Base-by-base conservation (phyloP, 2,888 invertebrate genomes). In the Ganaspis brasiliensis region DNA sequence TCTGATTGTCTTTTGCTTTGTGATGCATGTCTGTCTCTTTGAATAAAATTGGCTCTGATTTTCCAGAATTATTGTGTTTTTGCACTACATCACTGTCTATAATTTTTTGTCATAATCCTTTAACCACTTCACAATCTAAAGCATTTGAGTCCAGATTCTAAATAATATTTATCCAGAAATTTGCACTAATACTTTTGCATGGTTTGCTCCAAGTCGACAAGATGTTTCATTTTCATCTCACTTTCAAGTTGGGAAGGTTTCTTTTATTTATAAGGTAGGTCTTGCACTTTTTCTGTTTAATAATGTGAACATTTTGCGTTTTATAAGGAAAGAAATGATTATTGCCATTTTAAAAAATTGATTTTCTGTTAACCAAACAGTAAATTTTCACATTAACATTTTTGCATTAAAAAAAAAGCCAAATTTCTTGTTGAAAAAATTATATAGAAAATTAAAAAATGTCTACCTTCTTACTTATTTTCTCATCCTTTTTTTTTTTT, bases 201-300 rank as follows among this genome's bases (percentile, higher is more conserved):
- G 88, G 84, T 87, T 86, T 85, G 86, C 83, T 83, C 79, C 87
- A 87, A 89, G 88, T 84, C 88, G 85, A 82, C 88, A 83, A 88
- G 89, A 87, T 84, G 87, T 88, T 88, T 87, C 88, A 86, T 82
- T 85, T n/a, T 88, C 86, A 89, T 85, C 88, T 88, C 87, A 85
- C 88, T 87, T 86, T 86, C 89, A 89, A 87, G 88, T 88, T 89
- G 81, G 89, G 86, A 81, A 87, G 85, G 79, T 86, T 82, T 83
- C 86, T 83, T 85, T 85, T 86, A 84, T 82, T 84, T 81, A 79
- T 81, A 87, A 89, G 89, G 89, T 89, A 87, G 84, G 88, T 87
- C 81, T 78, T 75, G 77, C 59, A 59, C 9, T 26, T n/a, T 59
- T 1, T 80, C 73, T 63, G 78, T 71, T 73, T 63, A 16, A 72